Evolutionary conservation across 2,888 invertebrate genomes (phyloP).

Genomic region (Pardosa pseudoannulata): DNA sequence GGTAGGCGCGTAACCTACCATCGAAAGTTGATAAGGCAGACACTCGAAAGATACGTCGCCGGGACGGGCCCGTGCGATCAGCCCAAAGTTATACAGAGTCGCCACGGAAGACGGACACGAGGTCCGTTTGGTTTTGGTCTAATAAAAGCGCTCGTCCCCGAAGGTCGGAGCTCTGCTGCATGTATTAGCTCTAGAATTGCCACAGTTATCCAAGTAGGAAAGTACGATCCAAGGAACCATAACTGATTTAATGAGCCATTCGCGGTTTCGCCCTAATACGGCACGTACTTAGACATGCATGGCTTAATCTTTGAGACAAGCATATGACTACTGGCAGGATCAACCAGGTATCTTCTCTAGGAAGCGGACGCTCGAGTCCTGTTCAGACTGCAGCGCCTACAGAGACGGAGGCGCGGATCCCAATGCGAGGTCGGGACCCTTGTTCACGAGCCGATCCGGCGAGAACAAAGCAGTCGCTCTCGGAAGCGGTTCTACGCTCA

Average conservation of each 20-base stretch:
- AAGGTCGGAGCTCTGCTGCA: constrained; percentile 80
- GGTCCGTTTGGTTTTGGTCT: constrained; percentile 80
- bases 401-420: too few species aligned
- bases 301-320: constrained; percentile 84
- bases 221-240: constrained; percentile 81
- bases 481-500: too few species aligned
- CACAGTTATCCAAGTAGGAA: constrained; percentile 82
- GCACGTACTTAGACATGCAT: constrained; percentile 83
- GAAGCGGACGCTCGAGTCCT: too few species aligned
- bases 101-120: constrained; percentile 10
- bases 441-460: too few species aligned
- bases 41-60: constrained; percentile 75
- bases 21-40: constrained; percentile 79
- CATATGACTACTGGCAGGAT: constrained; percentile 83
- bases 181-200: constrained; percentile 84
- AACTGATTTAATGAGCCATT: constrained; percentile 83
- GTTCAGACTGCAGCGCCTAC: too few species aligned
- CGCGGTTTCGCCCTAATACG: constrained; percentile 81
- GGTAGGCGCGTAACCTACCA: constrained; percentile 83
- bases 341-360: constrained; percentile 81
- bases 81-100: constrained; percentile 59
- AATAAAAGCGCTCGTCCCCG: constrained; percentile 80
- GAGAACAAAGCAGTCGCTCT: too few species aligned
- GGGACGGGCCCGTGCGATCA: constrained; percentile 50
- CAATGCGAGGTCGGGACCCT: too few species aligned